phyloP scores from a whole-genome alignment of 2,113 vertebrate genomes.

The Etheostoma spectabile region DNA sequence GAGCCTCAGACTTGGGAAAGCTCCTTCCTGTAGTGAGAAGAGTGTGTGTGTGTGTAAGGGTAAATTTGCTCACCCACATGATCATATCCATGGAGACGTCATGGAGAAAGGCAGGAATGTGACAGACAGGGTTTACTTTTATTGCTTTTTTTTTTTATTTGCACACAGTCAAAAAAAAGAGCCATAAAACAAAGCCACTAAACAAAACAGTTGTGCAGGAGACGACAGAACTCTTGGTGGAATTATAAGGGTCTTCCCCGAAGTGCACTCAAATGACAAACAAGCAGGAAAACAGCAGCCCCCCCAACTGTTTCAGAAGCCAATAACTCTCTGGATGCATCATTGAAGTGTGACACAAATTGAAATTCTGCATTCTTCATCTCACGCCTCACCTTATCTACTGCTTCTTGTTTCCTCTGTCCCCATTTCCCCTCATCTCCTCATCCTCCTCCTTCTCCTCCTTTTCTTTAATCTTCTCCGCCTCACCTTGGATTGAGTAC shows the following conservation, averaged over 20 bases:
- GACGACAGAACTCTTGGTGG: not conserved
- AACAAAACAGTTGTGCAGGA: constrained; percentile 19
- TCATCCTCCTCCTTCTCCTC: constrained; percentile 16
- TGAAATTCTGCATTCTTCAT: constrained; percentile 47
- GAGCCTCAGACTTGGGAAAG: constrained; percentile 34
- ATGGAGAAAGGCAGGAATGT: constrained; percentile 82
- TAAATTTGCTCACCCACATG: constrained; percentile 65
- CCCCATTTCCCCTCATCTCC: constrained; percentile 9
- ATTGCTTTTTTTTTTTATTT: constrained; percentile 53
- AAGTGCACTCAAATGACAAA: constrained; percentile 27
- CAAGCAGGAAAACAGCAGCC: constrained; percentile 26
- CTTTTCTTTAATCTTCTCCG: constrained; percentile 33
- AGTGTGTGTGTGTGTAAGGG: constrained; percentile 3
- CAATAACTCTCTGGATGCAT: constrained; percentile 14
- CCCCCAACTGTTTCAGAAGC: constrained; percentile 26
- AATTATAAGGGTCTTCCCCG: constrained; percentile 19
- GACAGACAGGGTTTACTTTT: constrained; percentile 61
- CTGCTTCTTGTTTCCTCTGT: constrained; percentile 6
- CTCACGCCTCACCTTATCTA: constrained; percentile 31
- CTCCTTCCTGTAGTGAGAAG: constrained; percentile 31
- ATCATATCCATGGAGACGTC: constrained; percentile 75
- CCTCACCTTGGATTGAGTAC: constrained; percentile 36
- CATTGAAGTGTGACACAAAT: constrained; percentile 40
- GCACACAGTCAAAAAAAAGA: constrained; percentile 6
- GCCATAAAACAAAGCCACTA: constrained; percentile 8